A percentile compares a stretch with the other conserved stretches of the same genome.
Conservation (phyloP, 2,113 vertebrate genomes). For the Emydura subglobosa region DNA sequence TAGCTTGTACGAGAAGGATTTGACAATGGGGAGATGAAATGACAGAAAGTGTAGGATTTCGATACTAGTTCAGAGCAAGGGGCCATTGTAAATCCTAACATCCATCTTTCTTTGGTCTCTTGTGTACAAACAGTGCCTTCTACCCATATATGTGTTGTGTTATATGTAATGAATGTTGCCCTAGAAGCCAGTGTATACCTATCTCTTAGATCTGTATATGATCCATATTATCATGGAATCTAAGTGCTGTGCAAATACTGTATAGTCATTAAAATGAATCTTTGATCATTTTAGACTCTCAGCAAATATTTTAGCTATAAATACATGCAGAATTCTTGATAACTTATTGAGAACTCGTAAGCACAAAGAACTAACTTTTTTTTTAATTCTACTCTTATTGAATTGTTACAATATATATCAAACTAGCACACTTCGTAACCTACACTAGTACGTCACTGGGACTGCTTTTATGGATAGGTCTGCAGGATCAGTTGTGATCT, state of each 20-base stretch:
- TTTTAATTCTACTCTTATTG: background rate
- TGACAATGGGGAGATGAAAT: background rate
- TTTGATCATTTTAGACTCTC: background rate
- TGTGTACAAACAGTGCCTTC: background rate
- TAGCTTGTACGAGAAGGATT: background rate
- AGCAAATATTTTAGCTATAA: background rate
- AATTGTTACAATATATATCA: background rate
- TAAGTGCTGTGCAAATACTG: background rate
- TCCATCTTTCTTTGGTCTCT: background rate
- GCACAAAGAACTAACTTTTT: background rate
- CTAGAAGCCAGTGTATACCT: background rate
- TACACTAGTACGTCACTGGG: background rate
- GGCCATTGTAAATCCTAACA: background rate
- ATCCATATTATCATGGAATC: background rate
- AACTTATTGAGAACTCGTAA: background rate
- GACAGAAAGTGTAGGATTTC: background rate
- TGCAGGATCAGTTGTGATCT: background rate
- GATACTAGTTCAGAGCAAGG: background rate
- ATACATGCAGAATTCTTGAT: background rate
- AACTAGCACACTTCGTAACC: background rate
- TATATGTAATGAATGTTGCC: background rate
- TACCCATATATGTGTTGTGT: accelerated
- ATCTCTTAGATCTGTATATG: background rate
- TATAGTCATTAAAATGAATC: background rate
- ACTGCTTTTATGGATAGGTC: background rate